Conservation (phyloP, 2,797 vertebrate species). For the Rhinophrynus dorsalis region DNA sequence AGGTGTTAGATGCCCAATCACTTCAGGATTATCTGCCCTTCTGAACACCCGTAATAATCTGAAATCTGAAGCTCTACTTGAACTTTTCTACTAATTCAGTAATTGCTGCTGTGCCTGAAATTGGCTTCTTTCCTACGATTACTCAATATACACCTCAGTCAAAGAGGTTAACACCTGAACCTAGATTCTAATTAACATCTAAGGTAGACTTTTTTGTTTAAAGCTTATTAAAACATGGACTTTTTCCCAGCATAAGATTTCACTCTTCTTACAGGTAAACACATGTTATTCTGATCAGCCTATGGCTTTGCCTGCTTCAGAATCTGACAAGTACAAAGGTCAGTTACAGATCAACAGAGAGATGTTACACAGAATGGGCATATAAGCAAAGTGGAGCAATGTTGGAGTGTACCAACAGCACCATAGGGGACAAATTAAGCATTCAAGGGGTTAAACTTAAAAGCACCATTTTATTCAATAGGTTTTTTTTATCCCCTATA, state of each 20-base stretch:
- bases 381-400: no score
- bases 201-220: conserved; percentile 73
- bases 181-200: conserved; percentile 80
- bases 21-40: conserved; percentile 86
- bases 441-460: no score
- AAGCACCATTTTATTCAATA: no score
- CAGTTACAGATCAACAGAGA: conserved; percentile 33
- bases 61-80: conserved; percentile 90
- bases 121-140: conserved; percentile 78
- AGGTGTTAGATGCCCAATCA: conserved; percentile 68
- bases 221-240: conserved; percentile 64
- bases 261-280: conserved; percentile 53
- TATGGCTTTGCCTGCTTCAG: conserved; percentile 45
- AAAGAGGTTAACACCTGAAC: conserved; percentile 81
- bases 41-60: conserved; percentile 82
- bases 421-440: no score
- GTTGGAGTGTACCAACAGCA: no score
- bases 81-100: conserved; percentile 97
- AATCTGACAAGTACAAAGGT: conserved; percentile 39
- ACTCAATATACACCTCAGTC: conserved; percentile 71
- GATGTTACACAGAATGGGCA: not conserved
- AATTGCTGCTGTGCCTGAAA: conserved; percentile 88
- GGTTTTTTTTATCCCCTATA: no score
- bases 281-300: conserved; percentile 43
- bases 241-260: conserved; percentile 72